These are phyloP conservation scores for Dasyprocta punctata DNA, from an alignment of 2,113 vertebrate genomes.

Conservation along the genomic window DNA sequence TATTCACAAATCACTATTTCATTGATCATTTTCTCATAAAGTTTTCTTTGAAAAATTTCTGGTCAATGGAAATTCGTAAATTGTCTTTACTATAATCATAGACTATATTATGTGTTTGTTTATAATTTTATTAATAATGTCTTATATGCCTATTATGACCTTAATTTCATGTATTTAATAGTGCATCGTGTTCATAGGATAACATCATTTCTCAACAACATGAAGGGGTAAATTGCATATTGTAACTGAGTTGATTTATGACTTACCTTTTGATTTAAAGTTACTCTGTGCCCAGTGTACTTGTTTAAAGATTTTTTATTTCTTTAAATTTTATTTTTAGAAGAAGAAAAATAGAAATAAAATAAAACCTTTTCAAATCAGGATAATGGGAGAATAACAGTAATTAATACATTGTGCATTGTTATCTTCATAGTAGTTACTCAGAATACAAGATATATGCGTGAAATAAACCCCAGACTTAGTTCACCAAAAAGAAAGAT, in stretches of 20 bases:
- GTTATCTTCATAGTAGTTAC: too few relatives aligned
- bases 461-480: too few relatives aligned
- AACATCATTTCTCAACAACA: background rate
- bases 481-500: too few relatives aligned
- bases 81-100: background rate
- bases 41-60: conserved; percentile 1
- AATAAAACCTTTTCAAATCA: too few relatives aligned
- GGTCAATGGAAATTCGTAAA: background rate
- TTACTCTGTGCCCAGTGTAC: background rate
- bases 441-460: too few relatives aligned
- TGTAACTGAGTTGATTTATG: background rate
- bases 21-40: conserved; percentile 7
- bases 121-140: background rate
- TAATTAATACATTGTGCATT: too few relatives aligned
- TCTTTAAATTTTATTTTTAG: too few relatives aligned
- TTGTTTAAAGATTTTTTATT: too few relatives aligned
- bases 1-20: background rate
- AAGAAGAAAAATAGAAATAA: too few relatives aligned
- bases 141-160: background rate
- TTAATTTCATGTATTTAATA: background rate
- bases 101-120: background rate
- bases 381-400: too few relatives aligned
- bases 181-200: background rate
- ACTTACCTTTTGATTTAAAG: background rate
- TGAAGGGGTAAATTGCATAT: background rate